Conservation (phyloP, 1,140 invertebrate genomes). For the Parapsyche elsis region DNA sequence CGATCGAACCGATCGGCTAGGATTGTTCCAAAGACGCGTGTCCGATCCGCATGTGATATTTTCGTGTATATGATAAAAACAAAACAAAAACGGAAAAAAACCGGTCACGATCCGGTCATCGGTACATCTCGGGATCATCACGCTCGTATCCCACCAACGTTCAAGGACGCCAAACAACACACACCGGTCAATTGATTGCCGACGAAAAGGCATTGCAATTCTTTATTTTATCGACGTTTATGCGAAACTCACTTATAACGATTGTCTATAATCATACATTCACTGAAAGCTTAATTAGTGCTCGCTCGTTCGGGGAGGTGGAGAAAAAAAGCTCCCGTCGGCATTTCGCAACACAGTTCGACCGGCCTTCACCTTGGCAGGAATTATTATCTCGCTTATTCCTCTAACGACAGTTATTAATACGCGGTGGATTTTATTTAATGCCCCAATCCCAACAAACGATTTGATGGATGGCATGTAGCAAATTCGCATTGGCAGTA, state of each 20-base stretch:
- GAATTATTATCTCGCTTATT: constrained; percentile 21
- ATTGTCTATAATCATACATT: constrained; percentile 29
- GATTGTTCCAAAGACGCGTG: no score
- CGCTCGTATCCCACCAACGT: constrained; percentile 6
- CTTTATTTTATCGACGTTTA: constrained; percentile 21
- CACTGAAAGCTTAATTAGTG: constrained; percentile 25
- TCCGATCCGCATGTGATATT: background rate
- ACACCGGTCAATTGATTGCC: background rate
- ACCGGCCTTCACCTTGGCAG: constrained; percentile 27
- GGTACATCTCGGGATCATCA: constrained; percentile 37
- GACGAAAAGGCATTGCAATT: background rate
- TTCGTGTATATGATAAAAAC: constrained; percentile 18
- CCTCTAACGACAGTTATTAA: constrained; percentile 27
- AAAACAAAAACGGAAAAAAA: constrained; percentile 25
- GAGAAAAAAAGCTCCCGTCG: background rate
- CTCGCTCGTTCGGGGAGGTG: background rate
- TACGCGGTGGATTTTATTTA: constrained; percentile 9
- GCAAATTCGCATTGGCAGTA: background rate
- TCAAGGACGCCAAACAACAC: background rate
- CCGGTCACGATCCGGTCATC: constrained; percentile 37
- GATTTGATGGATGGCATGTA: constrained; percentile 28
- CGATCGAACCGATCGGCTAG: background rate
- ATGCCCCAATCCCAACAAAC: constrained; percentile 14
- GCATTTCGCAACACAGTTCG: background rate
- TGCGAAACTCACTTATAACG: constrained; percentile 25